Percentiles rank a stretch among this genome's conserved stretches.
Evolutionary conservation across 35 echinoderm and acorn worm genomes (phyloP).

Genomic region (Heliocidaris tuberculata): DNA sequence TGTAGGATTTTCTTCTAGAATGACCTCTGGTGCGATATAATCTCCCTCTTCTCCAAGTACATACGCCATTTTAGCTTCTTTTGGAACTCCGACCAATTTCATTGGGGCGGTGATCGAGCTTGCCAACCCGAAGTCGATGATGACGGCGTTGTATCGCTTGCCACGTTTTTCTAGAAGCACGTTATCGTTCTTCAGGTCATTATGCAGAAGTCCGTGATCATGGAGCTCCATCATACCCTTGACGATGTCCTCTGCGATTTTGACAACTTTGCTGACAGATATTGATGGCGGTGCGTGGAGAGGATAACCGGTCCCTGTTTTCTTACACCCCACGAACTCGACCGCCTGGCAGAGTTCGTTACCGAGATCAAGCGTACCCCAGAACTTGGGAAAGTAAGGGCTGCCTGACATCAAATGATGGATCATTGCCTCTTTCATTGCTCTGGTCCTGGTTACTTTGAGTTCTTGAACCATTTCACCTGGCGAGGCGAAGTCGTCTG

Average conservation of each 20-base stretch:
- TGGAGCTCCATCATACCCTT: constrained; percentile 36
- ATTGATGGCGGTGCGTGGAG: not conserved
- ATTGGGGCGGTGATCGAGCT: not conserved
- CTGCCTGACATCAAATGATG: not conserved
- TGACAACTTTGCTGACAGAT: not conserved
- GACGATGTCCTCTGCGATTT: constrained; percentile 28
- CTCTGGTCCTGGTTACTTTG: not conserved
- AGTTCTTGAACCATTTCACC: not conserved
- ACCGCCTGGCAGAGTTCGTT: constrained; percentile 18
- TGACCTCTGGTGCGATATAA: not conserved
- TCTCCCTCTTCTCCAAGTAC: not conserved
- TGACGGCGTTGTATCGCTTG: not conserved
- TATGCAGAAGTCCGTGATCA: constrained; percentile 17
- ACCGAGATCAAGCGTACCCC: not conserved
- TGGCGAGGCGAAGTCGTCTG: not conserved
- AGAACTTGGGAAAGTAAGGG: constrained; percentile 18
- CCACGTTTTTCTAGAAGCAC: constrained; percentile 14
- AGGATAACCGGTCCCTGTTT: not conserved
- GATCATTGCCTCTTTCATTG: not conserved
- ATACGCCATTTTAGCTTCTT: not conserved
- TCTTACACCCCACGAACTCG: not conserved
- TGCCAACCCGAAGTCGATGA: constrained; percentile 24
- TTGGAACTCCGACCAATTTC: not conserved
- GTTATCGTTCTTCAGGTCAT: constrained; percentile 29
- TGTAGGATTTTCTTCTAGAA: not conserved